Conservation (phyloP, 2,797 vertebrate species). For the Pantherophis alleghaniensis region DNA sequence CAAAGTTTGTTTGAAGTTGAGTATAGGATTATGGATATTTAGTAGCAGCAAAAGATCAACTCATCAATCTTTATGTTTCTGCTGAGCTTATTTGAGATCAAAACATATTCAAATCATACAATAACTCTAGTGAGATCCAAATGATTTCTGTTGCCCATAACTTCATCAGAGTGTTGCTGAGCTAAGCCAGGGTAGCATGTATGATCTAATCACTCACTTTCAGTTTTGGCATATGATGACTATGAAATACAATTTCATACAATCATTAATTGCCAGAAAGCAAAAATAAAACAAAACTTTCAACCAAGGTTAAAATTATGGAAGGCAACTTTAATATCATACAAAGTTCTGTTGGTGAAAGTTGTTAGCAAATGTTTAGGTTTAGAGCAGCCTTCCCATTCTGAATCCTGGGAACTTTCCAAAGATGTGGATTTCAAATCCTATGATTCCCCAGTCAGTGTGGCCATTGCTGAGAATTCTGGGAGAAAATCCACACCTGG, state of each 20-base stretch:
- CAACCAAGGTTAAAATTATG: not conserved
- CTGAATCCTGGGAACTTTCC: not conserved
- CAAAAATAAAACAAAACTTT: not conserved
- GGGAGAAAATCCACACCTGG: not conserved
- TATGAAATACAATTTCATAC: slow-evolving; percentile 16
- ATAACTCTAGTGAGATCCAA: not conserved
- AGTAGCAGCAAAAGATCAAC: not conserved
- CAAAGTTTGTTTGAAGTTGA: not conserved
- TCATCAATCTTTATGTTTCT: not conserved
- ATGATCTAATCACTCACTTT: slow-evolving; percentile 25
- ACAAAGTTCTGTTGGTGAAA: not conserved
- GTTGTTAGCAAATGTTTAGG: not conserved
- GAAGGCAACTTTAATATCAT: not conserved
- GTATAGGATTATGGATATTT: not conserved
- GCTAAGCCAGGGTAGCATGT: slow-evolving; percentile 21
- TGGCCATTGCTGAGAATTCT: not conserved
- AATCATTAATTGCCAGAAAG: not conserved
- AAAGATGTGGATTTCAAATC: not conserved
- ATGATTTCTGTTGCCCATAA: not conserved
- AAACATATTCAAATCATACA: not conserved
- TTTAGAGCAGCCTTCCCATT: not conserved
- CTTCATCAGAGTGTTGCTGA: not conserved
- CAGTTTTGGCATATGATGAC: slow-evolving; percentile 13
- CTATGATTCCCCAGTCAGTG: not conserved
- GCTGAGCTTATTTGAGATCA: not conserved